phyloP scores from a whole-genome alignment of 2,113 vertebrate species.

The Corythornis madagascariensis region DNA sequence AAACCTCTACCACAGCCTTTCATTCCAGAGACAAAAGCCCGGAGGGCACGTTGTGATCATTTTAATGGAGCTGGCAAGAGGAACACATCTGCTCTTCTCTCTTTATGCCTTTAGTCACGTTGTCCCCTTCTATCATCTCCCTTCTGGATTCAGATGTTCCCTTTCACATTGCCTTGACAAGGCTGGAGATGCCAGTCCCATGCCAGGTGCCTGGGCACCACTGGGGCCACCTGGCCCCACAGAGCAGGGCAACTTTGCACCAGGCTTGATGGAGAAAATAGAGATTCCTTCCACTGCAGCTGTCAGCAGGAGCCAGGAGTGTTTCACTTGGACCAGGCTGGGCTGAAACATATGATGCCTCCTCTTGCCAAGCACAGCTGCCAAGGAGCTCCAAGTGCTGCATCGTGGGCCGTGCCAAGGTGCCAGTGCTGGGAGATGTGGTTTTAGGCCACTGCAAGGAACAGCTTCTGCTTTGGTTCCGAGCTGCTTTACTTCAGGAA shows the following conservation, averaged over 20 bases:
- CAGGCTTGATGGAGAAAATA: neutral
- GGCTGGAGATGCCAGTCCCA: neutral
- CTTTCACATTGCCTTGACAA: neutral
- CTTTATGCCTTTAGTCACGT: conserved; percentile 35
- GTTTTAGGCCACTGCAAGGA: neutral
- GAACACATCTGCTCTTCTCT: conserved; percentile 3
- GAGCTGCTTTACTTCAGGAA: neutral
- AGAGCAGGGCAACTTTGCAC: neutral
- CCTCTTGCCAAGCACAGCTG: conserved; percentile 1
- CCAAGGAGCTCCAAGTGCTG: neutral
- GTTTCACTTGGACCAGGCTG: neutral
- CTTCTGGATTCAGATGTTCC: neutral
- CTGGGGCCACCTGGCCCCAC: neutral
- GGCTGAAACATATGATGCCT: neutral
- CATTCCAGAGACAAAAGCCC: neutral
- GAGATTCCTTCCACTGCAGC: neutral
- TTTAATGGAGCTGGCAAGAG: conserved; percentile 3
- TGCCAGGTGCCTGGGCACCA: neutral
- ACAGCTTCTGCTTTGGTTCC: neutral
- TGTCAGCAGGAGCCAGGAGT: neutral
- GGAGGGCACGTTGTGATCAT: neutral
- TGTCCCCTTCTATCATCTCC: conserved; percentile 6
- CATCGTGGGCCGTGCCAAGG: neutral
- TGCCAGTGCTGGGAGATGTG: neutral
- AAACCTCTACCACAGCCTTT: neutral